A percentile compares a stretch with the other conserved stretches of the same genome.
Conservation (phyloP, 2,113 vertebrate species). For the Gallinago media region DNA sequence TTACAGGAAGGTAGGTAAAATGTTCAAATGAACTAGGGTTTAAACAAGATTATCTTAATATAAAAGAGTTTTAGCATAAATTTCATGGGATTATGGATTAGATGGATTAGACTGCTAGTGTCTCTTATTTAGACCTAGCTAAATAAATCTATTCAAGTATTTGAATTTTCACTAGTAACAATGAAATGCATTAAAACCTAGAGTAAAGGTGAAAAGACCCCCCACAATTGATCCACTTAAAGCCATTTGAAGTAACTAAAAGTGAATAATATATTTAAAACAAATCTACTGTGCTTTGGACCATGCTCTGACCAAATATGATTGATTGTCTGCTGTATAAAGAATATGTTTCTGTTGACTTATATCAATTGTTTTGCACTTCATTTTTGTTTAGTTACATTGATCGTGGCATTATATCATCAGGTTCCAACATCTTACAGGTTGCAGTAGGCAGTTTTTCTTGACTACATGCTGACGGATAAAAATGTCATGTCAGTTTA, state of each 20-base stretch:
- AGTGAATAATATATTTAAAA: neutral
- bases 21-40: neutral
- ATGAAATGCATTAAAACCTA: neutral
- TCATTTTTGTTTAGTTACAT: neutral
- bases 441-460: neutral
- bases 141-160: neutral
- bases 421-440: neutral
- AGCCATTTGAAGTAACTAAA: neutral
- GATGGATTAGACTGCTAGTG: neutral
- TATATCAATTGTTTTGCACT: neutral
- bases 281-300: neutral
- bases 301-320: neutral
- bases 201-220: neutral
- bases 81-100: neutral
- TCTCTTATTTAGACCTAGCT: neutral
- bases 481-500: neutral
- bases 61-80: neutral
- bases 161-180: neutral
- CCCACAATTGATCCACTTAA: neutral
- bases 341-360: neutral
- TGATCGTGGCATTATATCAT: neutral
- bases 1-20: neutral
- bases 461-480: neutral
- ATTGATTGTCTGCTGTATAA: neutral
- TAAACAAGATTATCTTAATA: neutral